phyloP scores from a whole-genome alignment of 2,797 vertebrate genomes.

The Cichlasoma orientale region DNA sequence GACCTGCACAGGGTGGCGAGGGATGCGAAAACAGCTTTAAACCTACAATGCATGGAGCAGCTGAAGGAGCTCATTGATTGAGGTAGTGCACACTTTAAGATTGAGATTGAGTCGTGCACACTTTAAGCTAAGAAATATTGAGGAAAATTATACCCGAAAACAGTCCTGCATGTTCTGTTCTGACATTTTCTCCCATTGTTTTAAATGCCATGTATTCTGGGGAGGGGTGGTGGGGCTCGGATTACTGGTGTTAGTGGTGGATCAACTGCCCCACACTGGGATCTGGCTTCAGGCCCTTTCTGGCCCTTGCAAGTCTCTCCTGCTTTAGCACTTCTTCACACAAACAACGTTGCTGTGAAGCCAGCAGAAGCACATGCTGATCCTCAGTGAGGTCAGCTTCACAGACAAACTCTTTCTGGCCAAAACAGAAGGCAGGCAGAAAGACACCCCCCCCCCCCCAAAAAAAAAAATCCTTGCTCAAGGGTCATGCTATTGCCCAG shows the following conservation, averaged over 20 bases:
- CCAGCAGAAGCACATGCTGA: slow-evolving; percentile 24
- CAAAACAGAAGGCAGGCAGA: slow-evolving; percentile 1
- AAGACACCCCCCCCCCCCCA: not conserved
- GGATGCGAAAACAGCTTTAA: slow-evolving; percentile 7
- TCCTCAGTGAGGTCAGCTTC: slow-evolving; percentile 38
- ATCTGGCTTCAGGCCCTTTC: slow-evolving; percentile 44
- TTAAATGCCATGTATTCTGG: slow-evolving; percentile 47
- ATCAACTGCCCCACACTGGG: slow-evolving; percentile 57
- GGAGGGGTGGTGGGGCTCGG: slow-evolving; percentile 33
- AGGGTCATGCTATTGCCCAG: slow-evolving; percentile 38
- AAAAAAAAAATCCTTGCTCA: not conserved
- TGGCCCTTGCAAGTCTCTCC: slow-evolving; percentile 9
- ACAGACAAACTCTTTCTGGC: slow-evolving; percentile 25
- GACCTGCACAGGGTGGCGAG: slow-evolving; percentile 8
- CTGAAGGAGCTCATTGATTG: not conserved
- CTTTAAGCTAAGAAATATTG: slow-evolving; percentile 9
- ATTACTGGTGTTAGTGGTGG: slow-evolving; percentile 58
- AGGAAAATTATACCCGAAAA: not conserved
- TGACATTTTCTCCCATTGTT: slow-evolving; percentile 19
- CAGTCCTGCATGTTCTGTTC: not conserved
- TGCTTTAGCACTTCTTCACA: slow-evolving; percentile 36
- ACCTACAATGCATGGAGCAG: not conserved
- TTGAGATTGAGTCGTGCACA: too few relatives aligned
- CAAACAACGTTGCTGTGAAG: slow-evolving; percentile 12
- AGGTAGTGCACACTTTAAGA: too few relatives aligned